These are phyloP conservation scores for Saimiri boliviensis DNA, from an alignment of 2,113 vertebrate genomes.

Conservation along the genomic window DNA sequence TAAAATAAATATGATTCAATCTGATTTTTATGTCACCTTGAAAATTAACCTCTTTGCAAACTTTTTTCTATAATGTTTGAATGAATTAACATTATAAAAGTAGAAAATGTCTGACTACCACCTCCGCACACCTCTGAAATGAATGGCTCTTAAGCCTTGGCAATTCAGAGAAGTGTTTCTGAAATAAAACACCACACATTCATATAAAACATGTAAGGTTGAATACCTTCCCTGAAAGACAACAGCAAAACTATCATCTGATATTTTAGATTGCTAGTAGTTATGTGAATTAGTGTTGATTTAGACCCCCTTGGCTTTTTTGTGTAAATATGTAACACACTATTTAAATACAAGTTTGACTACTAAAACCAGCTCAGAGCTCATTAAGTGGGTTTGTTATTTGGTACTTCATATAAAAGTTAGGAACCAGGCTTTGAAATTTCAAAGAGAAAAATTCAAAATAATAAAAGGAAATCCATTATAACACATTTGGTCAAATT, in stretches of 20 bases:
- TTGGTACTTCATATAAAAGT: neutral
- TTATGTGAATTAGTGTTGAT: neutral
- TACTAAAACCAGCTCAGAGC: neutral
- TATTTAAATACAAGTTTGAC: slow-evolving; percentile 9
- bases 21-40: neutral
- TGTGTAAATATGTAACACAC: neutral
- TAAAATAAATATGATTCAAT: neutral
- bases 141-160: slow-evolving; percentile 38
- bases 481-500: neutral
- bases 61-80: neutral
- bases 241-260: neutral
- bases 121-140: neutral
- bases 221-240: neutral
- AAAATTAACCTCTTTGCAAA: neutral
- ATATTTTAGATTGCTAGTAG: neutral
- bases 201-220: neutral
- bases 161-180: slow-evolving; percentile 30
- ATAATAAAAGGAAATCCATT: neutral
- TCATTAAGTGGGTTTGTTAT: neutral
- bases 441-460: neutral
- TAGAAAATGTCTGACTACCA: neutral
- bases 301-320: neutral
- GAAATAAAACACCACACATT: neutral
- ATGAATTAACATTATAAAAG: neutral
- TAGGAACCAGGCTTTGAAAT: neutral